These are phyloP conservation scores for Papilio polytes DNA, from an alignment of 1,140 invertebrate species.

Conservation along the genomic window DNA sequence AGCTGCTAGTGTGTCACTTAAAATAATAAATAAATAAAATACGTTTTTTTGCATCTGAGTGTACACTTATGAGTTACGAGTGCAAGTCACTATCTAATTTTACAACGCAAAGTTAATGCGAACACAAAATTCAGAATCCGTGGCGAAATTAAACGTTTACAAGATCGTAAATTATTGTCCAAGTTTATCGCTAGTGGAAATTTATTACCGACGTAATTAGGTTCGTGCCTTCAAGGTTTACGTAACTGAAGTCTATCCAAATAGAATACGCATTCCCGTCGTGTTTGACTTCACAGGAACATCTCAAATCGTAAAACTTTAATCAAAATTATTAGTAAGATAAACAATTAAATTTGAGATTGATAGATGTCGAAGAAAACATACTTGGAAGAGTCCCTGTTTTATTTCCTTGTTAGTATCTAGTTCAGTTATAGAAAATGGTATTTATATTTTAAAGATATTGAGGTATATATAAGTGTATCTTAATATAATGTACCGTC, in stretches of 20 bases:
- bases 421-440: no score
- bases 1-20: no score
- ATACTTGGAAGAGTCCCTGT: not conserved
- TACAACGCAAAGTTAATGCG: conserved; percentile 23
- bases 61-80: no score
- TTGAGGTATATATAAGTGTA: no score
- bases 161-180: conserved; percentile 74
- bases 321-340: conserved; percentile 44
- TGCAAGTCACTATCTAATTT: not conserved
- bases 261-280: conserved; percentile 65
- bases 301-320: conserved; percentile 50
- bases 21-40: no score
- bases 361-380: not conserved
- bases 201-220: conserved; percentile 78
- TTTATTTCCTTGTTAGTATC: no score
- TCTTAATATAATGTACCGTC: no score
- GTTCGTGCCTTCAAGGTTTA: conserved; percentile 68
- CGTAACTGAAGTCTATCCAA: conserved; percentile 62
- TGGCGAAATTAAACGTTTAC: conserved; percentile 74
- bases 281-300: conserved; percentile 42
- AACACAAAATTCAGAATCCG: conserved; percentile 55
- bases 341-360: not conserved
- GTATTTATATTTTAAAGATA: no score
- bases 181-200: conserved; percentile 78
- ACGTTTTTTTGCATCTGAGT: no score